phyloP scores from a whole-genome alignment of 2,888 invertebrate genomes.

The Alloscopus bannaensis region DNA sequence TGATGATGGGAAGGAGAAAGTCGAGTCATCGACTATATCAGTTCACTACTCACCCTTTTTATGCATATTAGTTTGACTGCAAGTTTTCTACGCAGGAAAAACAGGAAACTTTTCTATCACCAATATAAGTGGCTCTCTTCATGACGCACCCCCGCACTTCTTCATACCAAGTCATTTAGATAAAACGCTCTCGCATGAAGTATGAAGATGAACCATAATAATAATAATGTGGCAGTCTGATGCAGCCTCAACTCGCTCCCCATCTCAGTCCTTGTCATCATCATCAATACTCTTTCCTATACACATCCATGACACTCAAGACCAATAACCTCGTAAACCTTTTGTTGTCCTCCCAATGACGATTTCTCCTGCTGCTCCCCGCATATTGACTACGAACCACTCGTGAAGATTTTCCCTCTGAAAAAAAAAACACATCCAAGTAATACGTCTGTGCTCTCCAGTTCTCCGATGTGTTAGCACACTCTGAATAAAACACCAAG shows the following conservation, averaged over 20 bases:
- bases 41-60: too few relatives aligned
- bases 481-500: too few relatives aligned
- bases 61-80: too few relatives aligned
- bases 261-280: conserved; percentile 19
- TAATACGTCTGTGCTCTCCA: neutral
- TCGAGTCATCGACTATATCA: too few relatives aligned
- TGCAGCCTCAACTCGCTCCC: neutral
- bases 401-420: conserved; percentile 4
- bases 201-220: conserved; percentile 12
- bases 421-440: too few relatives aligned
- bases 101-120: neutral
- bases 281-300: conserved; percentile 14
- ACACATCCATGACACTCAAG: conserved; percentile 31
- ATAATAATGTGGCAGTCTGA: conserved; percentile 19
- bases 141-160: neutral
- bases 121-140: too few relatives aligned
- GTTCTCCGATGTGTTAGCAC: too few relatives aligned
- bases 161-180: conserved; percentile 21
- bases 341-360: conserved; percentile 32
- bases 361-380: neutral
- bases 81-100: neutral
- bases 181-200: conserved; percentile 8
- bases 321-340: conserved; percentile 47
- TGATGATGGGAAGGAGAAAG: neutral
- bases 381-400: neutral